Conservation (phyloP, 2,888 invertebrate species). For the Trichogramma evanescens region DNA sequence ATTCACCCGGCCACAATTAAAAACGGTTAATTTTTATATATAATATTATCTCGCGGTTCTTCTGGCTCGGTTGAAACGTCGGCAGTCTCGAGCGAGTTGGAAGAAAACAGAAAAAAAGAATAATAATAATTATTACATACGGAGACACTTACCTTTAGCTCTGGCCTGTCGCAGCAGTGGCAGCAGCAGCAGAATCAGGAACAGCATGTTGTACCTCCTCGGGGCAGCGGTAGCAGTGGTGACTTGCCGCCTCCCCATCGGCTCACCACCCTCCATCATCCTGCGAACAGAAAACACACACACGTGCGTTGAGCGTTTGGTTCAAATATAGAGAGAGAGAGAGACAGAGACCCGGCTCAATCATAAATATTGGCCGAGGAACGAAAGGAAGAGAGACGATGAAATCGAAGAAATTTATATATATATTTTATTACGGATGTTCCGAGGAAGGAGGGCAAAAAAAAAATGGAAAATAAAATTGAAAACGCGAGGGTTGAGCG, state of each 20-base stretch:
- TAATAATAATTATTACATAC: constrained; percentile 24
- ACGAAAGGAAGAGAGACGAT: background rate
- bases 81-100: background rate
- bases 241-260: constrained; percentile 27
- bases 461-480: constrained; percentile 17
- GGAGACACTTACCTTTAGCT: constrained; percentile 43
- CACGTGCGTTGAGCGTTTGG: constrained; percentile 14
- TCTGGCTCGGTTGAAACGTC: too few relatives aligned
- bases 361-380: constrained; percentile 11
- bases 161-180: constrained; percentile 32
- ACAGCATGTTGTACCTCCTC: constrained; percentile 29
- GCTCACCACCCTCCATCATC: constrained; percentile 39
- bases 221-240: constrained; percentile 31
- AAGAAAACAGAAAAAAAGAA: background rate
- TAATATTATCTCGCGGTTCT: too few relatives aligned
- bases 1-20: too few relatives aligned
- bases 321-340: background rate
- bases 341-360: background rate
- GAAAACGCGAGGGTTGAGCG: background rate
- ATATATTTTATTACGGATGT: background rate
- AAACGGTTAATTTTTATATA: too few relatives aligned
- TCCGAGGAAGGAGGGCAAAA: constrained; percentile 6
- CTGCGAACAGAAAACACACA: constrained; percentile 24
- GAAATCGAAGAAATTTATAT: background rate
- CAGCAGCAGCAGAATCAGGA: constrained; percentile 33